Base-by-base conservation (phyloP, 2,888 invertebrate genomes). In the Melikaiella ostensackeni region DNA sequence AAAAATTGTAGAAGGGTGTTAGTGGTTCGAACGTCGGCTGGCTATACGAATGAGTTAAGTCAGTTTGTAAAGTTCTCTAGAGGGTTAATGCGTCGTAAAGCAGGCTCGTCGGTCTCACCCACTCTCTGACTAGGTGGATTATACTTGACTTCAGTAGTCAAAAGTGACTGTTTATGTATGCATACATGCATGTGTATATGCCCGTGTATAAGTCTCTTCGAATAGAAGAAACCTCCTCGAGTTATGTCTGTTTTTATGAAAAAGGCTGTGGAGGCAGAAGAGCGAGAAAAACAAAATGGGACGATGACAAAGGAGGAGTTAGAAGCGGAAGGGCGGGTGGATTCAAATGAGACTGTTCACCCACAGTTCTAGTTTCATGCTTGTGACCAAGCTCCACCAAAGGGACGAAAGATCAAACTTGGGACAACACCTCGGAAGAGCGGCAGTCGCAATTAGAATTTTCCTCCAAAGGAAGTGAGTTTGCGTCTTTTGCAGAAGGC, bases 341-440 rank as follows among this genome's bases (percentile, higher is more conserved):
- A 81, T 81, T 78, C 78, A 81, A 81, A 81, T 81, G 77, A 81
- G 77, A 78, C 80, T 81, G 81, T 80, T 80, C 81, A 78, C 78
- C 81, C 80, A 79, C 81, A 81, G 80, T 77, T 81, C 70, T 66
- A 79, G 78, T 24, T 70, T 55, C 46, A 55, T 70, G 50, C 80
- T 80, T 80, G 80, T 80, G 80, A 81, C 80, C 78, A 80, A 81
- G 78, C 70, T 74, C 59, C 62, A 59, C 66, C 42, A 70, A 70
- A 46, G 21, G 24, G 46, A 50, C 46, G n/a, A 70, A 70, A 70
- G 70, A 70, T 70, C 70, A 70, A 70, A 30, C 70, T 50, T 30
- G 50, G 27, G 33, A 50, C 70, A 70, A 30, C 70, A 33, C 46
- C 33, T 50, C n/a, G 50, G 30, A 70, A 70, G 46, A 50, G 70